Conservation (phyloP, 2,113 vertebrate genomes). For the Percina caprodes region DNA sequence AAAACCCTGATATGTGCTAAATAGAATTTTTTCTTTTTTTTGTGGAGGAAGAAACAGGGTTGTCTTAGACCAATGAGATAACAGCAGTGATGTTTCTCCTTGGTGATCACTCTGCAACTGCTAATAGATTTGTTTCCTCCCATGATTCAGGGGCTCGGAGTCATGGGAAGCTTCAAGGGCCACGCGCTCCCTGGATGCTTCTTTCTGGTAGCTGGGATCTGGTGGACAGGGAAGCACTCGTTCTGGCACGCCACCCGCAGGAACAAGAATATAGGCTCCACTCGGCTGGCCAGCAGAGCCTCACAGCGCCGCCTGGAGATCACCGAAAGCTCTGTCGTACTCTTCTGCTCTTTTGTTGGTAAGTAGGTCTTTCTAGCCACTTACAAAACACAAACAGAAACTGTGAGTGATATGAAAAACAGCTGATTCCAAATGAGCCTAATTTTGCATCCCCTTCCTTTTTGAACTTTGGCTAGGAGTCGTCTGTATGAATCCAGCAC, state of each 20-base stretch:
- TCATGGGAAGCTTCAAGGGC: constrained; percentile 95
- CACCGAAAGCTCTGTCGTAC: constrained; percentile 85
- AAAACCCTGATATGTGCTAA: too few species aligned
- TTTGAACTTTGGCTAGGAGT: not conserved
- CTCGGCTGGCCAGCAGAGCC: constrained; percentile 85
- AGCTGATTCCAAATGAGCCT: not conserved
- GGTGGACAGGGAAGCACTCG: constrained; percentile 91
- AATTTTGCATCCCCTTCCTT: not conserved
- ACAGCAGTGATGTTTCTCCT: not conserved
- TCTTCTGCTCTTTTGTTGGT: constrained; percentile 90
- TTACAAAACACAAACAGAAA: not conserved
- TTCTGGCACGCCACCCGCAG: constrained; percentile 89
- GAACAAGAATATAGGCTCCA: constrained; percentile 87
- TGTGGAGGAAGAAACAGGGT: not conserved
- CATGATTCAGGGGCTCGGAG: constrained; percentile 24
- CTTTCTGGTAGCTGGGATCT: constrained; percentile 90
- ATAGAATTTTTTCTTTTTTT: not conserved
- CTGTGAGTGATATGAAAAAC: not conserved
- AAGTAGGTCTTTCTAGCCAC: constrained; percentile 47
- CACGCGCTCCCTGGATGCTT: constrained; percentile 93
- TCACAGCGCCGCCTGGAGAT: constrained; percentile 90
- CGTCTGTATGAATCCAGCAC: not conserved
- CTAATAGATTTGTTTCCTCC: not conserved
- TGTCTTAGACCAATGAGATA: not conserved
- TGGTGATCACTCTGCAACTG: not conserved